These are phyloP conservation scores for Watsonalla binaria DNA, from an alignment of 2,888 invertebrate genomes.

Conservation along the genomic window DNA sequence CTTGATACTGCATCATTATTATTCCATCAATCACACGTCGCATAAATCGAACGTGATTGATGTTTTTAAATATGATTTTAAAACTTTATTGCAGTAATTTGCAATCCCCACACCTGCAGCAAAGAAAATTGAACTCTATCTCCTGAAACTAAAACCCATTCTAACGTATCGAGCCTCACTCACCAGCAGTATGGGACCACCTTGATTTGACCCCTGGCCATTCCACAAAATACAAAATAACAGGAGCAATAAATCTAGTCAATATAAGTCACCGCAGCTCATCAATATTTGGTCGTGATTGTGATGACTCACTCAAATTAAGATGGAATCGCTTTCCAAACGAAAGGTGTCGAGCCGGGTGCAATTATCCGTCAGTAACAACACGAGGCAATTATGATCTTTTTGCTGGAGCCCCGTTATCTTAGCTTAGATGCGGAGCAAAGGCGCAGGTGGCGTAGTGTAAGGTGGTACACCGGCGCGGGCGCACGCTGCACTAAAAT, in stretches of 20 bases:
- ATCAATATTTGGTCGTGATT: conserved; percentile 34
- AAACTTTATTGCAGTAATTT: conserved; percentile 28
- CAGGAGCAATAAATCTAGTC: neutral
- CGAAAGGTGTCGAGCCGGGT: conserved; percentile 70
- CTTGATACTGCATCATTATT: conserved; percentile 65
- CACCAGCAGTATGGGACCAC: conserved; percentile 5
- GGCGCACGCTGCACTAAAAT: conserved; percentile 49
- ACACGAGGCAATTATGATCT: conserved; percentile 70
- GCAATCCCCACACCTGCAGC: conserved; percentile 14
- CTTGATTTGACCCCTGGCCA: conserved; percentile 9
- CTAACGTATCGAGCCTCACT: neutral
- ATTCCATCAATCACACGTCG: conserved; percentile 45
- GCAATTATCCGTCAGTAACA: conserved; percentile 62
- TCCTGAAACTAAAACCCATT: conserved; percentile 11
- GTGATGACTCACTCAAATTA: conserved; percentile 63
- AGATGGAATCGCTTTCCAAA: conserved; percentile 72
- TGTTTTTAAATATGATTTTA: conserved; percentile 43
- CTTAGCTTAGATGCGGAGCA: conserved; percentile 65
- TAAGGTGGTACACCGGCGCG: conserved; percentile 43
- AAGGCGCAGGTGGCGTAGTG: conserved; percentile 61
- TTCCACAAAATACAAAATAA: conserved; percentile 7
- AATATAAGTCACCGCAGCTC: conserved; percentile 22
- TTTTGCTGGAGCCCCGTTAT: conserved; percentile 74
- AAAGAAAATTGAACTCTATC: conserved; percentile 22
- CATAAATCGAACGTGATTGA: conserved; percentile 34